Base-by-base conservation (phyloP, 2,113 vertebrate species). In the Bostrychus sinensis region DNA sequence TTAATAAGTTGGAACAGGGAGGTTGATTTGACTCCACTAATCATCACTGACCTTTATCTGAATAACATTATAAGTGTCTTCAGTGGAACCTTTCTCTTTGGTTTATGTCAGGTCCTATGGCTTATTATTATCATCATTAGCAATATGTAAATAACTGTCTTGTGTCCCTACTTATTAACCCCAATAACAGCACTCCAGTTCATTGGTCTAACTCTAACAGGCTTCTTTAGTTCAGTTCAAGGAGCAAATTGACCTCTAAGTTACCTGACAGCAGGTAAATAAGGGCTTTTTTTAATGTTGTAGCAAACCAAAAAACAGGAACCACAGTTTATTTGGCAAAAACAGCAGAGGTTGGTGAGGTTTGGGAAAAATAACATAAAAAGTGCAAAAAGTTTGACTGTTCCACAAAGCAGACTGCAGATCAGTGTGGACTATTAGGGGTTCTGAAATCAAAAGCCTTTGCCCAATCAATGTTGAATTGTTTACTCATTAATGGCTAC, bases 401-500 rank as follows among this genome's bases (percentile, higher is more conserved):
- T 77, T 88, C 77, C 76, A 70, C 65, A 63, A 72, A 69, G 81
- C 59, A 56, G 57, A 66, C 59, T 36, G 32, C 26, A 73, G 84
- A 86, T 90, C 82, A 85, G 77, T 87, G 67, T 60, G 76, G 57
- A 42, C 59, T 30, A 50, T 30, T 39, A 12, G 45, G 19, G 20
- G 41, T 88, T 88, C 85, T 87, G 83, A 90, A 88, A 81, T 75
- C 32, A 66, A 67, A 66, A 77, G 39, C 64, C 76, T 70, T 43
- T 30, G 60, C 13, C 58, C 62, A 80, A 92, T 89, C 86, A 74
- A 87, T 86, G 70, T 48, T 50, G 72, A 78, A 57, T n/a, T 61
- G 59, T 68, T 75, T 60, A 66, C 80, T 88, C 66, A 72, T 87
- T 85, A 88, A 66, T 43, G 46, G 55, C 66, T 84, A 80, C 70